Percentiles rank a stretch among this genome's conserved stretches.
These are phyloP conservation scores for Epizoanthus ramosus DNA, from an alignment of 92 coral and sea anemone genomes.

Conservation along the genomic window DNA sequence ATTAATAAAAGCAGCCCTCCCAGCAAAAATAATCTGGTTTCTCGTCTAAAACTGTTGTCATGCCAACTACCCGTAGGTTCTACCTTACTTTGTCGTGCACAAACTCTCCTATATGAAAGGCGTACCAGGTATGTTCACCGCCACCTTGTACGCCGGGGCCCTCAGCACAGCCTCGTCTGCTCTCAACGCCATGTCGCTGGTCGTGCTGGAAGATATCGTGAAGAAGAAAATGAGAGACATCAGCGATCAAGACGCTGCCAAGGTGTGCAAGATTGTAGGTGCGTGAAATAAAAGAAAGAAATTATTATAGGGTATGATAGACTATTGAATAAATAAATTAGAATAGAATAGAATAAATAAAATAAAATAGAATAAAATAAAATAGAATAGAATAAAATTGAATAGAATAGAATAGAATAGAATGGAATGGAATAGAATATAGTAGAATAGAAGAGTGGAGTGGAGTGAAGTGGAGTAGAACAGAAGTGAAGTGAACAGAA, in stretches of 20 bases:
- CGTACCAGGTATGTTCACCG: conserved; percentile 95
- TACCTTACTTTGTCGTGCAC: conserved; percentile 92
- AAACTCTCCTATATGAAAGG: conserved; percentile 89
- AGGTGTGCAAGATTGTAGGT: conserved; percentile 90
- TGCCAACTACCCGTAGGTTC: conserved; percentile 49
- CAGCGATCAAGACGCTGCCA: conserved; percentile 83
- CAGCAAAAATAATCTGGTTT: no score
- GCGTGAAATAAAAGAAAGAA: background rate
- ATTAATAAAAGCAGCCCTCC: no score
- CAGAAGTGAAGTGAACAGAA: no score
- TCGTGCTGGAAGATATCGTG: conserved; percentile 80
- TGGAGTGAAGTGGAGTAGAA: no score
- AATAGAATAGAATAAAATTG: background rate
- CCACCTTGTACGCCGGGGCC: conserved; percentile 93
- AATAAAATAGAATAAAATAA: background rate
- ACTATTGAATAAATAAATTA: background rate
- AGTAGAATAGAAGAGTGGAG: no score
- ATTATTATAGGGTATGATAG: background rate
- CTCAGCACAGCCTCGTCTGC: conserved; percentile 97
- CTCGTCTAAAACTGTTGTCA: no score
- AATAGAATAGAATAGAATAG: no score
- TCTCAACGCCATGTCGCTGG: conserved; percentile 90
- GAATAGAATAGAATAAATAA: no score
- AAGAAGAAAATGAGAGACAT: conserved; percentile 80
- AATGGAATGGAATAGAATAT: no score